Conservation (phyloP, 2,888 invertebrate genomes). For the Bugula neritina region DNA sequence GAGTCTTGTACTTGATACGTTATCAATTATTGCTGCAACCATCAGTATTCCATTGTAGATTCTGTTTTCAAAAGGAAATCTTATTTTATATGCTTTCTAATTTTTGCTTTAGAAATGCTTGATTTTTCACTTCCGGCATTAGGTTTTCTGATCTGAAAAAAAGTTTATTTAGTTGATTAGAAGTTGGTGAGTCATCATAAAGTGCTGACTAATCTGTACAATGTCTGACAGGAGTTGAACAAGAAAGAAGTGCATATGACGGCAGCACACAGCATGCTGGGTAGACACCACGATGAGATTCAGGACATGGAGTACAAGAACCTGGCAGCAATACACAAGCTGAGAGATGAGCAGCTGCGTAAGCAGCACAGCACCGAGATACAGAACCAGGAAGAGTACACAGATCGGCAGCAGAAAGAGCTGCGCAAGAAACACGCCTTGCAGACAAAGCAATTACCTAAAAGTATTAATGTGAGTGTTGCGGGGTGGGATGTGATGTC, state of each 20-base stretch:
- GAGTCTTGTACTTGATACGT: no score
- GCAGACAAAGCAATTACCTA: constrained; percentile 95
- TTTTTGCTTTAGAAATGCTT: no score
- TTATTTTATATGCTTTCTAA: no score
- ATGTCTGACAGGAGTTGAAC: constrained; percentile 82
- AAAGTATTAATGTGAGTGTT: constrained; percentile 78
- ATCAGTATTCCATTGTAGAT: no score
- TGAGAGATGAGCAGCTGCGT: constrained; percentile 64
- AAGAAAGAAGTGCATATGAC: constrained; percentile 91
- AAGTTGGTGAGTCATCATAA: no score
- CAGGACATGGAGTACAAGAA: constrained; percentile 92
- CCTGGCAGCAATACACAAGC: constrained; percentile 85
- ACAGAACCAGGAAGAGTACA: constrained; percentile 81
- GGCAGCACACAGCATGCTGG: constrained; percentile 84
- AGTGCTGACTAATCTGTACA: no score
- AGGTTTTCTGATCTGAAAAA: no score
- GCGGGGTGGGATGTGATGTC: background rate
- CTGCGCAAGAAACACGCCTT: constrained; percentile 91
- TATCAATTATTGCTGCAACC: no score
- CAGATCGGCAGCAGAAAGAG: constrained; percentile 86
- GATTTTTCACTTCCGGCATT: no score
- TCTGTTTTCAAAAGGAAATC: no score
- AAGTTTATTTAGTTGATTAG: no score
- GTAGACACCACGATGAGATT: constrained; percentile 93
- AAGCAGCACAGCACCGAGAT: constrained; percentile 89